These are phyloP conservation scores for Cyrtonyx montezumae DNA, from an alignment of 2,113 vertebrate genomes.

Conservation along the genomic window DNA sequence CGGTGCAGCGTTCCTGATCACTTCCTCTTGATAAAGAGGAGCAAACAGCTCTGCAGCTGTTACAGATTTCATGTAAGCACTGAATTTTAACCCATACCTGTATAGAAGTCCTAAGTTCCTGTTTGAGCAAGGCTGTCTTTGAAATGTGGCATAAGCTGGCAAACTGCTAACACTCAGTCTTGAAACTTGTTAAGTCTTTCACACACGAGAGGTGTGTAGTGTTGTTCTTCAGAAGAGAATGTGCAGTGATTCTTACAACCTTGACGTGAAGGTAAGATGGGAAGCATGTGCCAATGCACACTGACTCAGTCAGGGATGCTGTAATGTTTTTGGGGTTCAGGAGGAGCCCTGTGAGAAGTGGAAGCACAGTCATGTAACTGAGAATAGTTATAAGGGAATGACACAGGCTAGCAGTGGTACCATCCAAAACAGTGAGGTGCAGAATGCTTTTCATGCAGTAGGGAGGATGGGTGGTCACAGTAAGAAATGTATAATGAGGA, in stretches of 20 bases:
- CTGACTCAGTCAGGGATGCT: not conserved
- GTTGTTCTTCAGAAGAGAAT: not conserved
- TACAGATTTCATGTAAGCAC: not conserved
- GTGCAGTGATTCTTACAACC: not conserved
- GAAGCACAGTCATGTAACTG: not conserved
- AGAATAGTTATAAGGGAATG: not conserved
- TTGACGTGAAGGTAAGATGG: accelerated
- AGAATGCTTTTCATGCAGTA: not conserved
- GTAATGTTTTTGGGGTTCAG: not conserved
- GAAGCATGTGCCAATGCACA: not conserved
- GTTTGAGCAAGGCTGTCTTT: not conserved
- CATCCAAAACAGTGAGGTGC: not conserved
- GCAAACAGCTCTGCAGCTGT: slow-evolving; percentile 42
- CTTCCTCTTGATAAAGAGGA: slow-evolving; percentile 37
- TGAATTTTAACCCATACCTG: slow-evolving; percentile 38
- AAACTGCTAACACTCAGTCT: not conserved
- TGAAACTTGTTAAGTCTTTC: not conserved
- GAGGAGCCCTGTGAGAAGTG: not conserved
- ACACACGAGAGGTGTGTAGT: not conserved
- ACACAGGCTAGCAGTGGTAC: not conserved
- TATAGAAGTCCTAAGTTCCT: not conserved
- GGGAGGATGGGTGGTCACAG: not conserved
- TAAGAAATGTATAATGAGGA: not conserved
- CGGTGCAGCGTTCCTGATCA: slow-evolving; percentile 16
- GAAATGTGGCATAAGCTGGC: accelerated